Percentiles rank a stretch among this genome's conserved stretches.
These are phyloP conservation scores for Pangasius sanitwongsei DNA, from an alignment of 2,797 vertebrate genomes.

Conservation along the genomic window DNA sequence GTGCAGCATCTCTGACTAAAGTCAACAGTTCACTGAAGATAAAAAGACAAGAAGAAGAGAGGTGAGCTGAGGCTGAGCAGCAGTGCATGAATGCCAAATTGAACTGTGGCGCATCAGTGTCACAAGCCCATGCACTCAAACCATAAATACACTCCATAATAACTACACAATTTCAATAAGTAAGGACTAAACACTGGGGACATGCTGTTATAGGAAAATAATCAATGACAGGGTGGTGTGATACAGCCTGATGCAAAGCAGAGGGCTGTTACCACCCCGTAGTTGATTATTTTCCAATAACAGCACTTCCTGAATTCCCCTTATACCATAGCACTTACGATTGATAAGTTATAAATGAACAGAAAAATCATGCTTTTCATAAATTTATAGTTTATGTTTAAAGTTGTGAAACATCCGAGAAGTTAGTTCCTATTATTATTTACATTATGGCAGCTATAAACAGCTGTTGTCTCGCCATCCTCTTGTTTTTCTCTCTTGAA, in stretches of 20 bases:
- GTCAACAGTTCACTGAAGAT: neutral
- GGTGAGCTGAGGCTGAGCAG: neutral
- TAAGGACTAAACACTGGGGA: neutral
- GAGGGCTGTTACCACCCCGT: neutral
- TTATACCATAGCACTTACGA: neutral
- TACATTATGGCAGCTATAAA: neutral
- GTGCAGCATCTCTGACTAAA: neutral
- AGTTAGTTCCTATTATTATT: neutral
- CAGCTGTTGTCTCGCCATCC: neutral
- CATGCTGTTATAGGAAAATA: neutral
- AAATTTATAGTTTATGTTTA: no score
- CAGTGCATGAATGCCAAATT: neutral
- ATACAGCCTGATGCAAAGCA: neutral
- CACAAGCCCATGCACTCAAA: neutral
- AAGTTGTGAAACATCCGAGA: neutral
- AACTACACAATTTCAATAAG: neutral
- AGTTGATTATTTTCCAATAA: neutral
- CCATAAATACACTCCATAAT: neutral
- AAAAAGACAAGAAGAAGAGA: constrained; percentile 1
- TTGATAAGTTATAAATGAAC: neutral
- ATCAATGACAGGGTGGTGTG: neutral
- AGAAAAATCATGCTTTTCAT: neutral
- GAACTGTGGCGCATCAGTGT: neutral
- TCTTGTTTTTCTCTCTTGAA: neutral
- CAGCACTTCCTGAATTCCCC: neutral